phyloP scores from a whole-genome alignment of 2,113 vertebrate species.

The Odocoileus virginianus region DNA sequence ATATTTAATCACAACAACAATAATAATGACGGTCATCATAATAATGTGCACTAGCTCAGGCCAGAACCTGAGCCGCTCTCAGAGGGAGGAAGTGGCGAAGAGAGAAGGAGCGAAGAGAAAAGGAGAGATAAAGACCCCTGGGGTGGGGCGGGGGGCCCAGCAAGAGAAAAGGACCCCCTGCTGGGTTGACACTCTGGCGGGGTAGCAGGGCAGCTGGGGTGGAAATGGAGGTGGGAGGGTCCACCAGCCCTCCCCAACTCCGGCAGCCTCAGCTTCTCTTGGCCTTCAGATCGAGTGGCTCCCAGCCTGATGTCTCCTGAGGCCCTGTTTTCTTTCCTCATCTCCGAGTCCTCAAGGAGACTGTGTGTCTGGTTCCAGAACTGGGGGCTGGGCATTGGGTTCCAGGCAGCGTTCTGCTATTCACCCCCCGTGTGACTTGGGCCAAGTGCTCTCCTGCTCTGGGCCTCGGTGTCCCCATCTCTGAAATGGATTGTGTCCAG shows the following conservation, averaged over 20 bases:
- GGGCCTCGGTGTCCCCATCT: background rate
- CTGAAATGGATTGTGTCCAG: background rate
- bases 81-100: background rate
- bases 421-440: background rate
- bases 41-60: background rate
- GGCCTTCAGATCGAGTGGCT: background rate
- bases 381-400: background rate
- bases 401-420: background rate
- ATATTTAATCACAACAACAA: conserved; percentile 72
- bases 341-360: background rate
- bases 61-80: background rate
- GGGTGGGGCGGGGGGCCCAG: background rate
- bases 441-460: background rate
- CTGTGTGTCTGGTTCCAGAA: background rate
- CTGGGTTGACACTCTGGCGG: background rate
- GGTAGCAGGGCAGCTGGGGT: background rate
- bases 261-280: background rate
- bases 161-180: background rate
- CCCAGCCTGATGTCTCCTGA: background rate
- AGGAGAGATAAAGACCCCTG: background rate
- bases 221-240: background rate
- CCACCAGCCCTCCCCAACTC: rapidly evolving
- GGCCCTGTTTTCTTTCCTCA: background rate
- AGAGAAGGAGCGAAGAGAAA: background rate
- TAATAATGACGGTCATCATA: conserved; percentile 32